These are phyloP conservation scores for Gadus chalcogrammus DNA, from an alignment of 2,113 vertebrate genomes.

Conservation along the genomic window DNA sequence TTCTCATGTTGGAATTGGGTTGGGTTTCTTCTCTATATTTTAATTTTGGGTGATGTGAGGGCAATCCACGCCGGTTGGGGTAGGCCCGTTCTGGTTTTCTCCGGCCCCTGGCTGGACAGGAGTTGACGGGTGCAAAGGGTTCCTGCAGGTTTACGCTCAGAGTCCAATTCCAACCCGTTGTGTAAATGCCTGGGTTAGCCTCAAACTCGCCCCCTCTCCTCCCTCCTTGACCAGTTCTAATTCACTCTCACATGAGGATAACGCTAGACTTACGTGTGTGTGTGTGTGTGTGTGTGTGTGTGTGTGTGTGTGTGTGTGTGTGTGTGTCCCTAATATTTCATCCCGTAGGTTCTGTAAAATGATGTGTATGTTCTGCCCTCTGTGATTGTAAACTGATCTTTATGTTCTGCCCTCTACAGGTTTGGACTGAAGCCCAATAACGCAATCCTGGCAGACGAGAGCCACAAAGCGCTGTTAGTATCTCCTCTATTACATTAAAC, in stretches of 20 bases:
- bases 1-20: too few relatives aligned
- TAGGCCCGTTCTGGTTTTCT: neutral
- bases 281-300: too few relatives aligned
- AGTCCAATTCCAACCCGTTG: slow-evolving; percentile 46
- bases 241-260: slow-evolving; percentile 23
- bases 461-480: slow-evolving; percentile 94
- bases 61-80: neutral
- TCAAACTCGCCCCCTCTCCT: slow-evolving; percentile 14
- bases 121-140: slow-evolving; percentile 48
- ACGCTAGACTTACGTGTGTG: slow-evolving; percentile 18
- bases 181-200: slow-evolving; percentile 52
- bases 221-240: slow-evolving; percentile 1
- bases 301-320: too few relatives aligned
- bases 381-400: slow-evolving; percentile 5
- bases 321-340: too few relatives aligned
- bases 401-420: slow-evolving; percentile 62
- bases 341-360: neutral
- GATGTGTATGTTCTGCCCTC: slow-evolving; percentile 24
- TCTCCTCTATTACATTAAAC: slow-evolving; percentile 2
- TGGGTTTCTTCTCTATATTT: too few relatives aligned
- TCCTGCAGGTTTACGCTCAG: slow-evolving; percentile 28
- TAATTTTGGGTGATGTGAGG: too few relatives aligned
- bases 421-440: slow-evolving; percentile 93
- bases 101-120: too few relatives aligned
- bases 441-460: slow-evolving; percentile 96